Evolutionary conservation across 2,797 vertebrate genomes (phyloP).

Genomic region (Benthosema pterotum): DNA sequence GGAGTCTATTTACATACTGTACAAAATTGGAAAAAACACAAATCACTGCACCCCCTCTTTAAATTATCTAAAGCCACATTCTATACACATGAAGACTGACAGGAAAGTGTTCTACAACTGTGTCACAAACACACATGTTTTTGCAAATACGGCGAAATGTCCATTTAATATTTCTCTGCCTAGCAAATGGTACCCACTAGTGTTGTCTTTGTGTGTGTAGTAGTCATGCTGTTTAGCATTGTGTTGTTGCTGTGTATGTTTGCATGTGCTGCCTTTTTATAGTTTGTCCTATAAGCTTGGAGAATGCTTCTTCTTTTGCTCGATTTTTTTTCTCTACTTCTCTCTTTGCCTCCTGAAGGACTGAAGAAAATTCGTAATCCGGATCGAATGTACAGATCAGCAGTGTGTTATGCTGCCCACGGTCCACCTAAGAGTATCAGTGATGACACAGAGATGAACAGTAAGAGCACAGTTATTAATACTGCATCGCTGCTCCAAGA

Average conservation of each 20-base stretch:
- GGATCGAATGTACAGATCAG: conserved; percentile 89
- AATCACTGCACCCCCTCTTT: no score
- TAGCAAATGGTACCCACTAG: conserved; percentile 23
- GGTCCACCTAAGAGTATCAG: conserved; percentile 89
- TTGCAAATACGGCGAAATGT: no score
- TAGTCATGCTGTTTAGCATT: conserved; percentile 50
- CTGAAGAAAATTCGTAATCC: conserved; percentile 91
- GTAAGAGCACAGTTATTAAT: conserved; percentile 88
- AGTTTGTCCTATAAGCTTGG: conserved; percentile 62
- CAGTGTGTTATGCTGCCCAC: conserved; percentile 87
- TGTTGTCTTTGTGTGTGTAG: conserved; percentile 55
- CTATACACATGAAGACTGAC: no score
- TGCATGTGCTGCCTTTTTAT: conserved; percentile 62
- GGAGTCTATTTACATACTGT: no score
- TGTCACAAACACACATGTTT: no score
- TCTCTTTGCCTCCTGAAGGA: conserved; percentile 88
- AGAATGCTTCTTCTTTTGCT: conserved; percentile 80
- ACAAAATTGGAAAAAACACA: no score
- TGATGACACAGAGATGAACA: conserved; percentile 89
- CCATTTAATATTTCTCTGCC: not conserved
- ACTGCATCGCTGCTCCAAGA: conserved; percentile 84
- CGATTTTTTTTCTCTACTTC: conserved; percentile 76
- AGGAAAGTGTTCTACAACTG: no score
- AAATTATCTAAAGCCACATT: no score
- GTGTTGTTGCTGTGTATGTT: conserved; percentile 47